Conservation (phyloP, 2,888 invertebrate species). For the Tipula helvola region DNA sequence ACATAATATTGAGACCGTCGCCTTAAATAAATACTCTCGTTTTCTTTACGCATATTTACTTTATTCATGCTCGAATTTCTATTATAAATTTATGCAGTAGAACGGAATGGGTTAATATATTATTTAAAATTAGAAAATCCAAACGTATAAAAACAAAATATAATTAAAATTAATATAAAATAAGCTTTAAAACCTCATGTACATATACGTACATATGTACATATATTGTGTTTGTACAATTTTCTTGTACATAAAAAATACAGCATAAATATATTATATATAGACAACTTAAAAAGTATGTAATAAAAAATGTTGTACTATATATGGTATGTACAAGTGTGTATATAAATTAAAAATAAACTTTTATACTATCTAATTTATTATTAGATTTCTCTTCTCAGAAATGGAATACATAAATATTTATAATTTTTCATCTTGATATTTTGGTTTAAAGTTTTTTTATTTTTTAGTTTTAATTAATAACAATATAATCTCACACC, state of each 20-base stretch:
- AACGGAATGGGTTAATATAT: not conserved
- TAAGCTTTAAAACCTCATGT: not conserved
- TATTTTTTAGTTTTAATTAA: not conserved
- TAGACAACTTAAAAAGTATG: not conserved
- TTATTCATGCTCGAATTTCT: not conserved
- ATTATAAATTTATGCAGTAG: not conserved
- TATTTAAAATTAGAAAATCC: not conserved
- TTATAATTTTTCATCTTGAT: slow-evolving; percentile 4
- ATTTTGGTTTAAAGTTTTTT: not conserved
- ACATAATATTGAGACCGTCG: not conserved
- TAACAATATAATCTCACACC: not conserved
- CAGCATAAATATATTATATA: not conserved
- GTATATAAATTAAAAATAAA: not conserved
- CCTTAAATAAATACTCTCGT: not conserved
- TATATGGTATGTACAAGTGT: too few species aligned
- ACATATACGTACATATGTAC: not conserved
- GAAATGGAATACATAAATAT: not conserved
- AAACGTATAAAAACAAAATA: not conserved
- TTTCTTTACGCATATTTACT: not conserved
- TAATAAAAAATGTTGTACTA: not conserved
- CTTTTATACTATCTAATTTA: not conserved
- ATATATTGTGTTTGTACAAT: not conserved
- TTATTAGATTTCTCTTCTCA: not conserved
- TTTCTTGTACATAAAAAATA: not conserved
- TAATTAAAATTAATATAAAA: not conserved